A percentile compares a stretch with the other conserved stretches of the same genome.
Conservation (phyloP, 2,888 invertebrate genomes). For the Drosophila greeni region DNA sequence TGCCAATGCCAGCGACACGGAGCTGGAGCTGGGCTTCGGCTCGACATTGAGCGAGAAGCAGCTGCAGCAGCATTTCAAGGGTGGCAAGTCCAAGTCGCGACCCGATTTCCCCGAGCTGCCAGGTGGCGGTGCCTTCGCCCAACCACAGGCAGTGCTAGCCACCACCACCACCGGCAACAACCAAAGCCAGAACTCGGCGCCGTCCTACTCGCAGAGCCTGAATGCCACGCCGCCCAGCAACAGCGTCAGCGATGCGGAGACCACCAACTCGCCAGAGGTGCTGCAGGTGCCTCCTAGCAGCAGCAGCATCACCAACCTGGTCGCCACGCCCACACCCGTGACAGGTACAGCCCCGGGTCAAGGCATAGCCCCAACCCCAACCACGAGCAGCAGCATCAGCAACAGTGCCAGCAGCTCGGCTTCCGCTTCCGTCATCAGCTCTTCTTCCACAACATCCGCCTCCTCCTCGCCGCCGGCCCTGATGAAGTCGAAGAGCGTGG, state of each 20-base stretch:
- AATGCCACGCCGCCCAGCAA: slow-evolving; percentile 39
- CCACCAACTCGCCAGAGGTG: slow-evolving; percentile 18
- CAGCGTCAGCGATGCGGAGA: slow-evolving; percentile 25
- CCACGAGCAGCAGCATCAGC: slow-evolving; percentile 3
- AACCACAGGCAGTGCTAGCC: slow-evolving; percentile 1
- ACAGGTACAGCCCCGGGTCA: background rate
- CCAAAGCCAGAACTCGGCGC: slow-evolving; percentile 28
- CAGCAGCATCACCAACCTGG: background rate
- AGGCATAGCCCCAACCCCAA: background rate
- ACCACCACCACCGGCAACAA: background rate
- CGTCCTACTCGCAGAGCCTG: slow-evolving; percentile 55
- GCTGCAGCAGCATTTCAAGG: slow-evolving; percentile 7
- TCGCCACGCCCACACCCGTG: background rate
- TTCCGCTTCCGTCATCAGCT: slow-evolving; percentile 6
- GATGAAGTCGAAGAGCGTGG: slow-evolving; percentile 79
- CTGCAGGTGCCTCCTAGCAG: slow-evolving; percentile 5
- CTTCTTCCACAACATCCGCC: slow-evolving; percentile 12
- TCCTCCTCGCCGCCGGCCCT: slow-evolving; percentile 60
- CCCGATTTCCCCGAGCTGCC: slow-evolving; percentile 63
- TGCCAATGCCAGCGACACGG: slow-evolving; percentile 31
- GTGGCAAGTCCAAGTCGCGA: slow-evolving; percentile 45
- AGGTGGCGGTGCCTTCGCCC: slow-evolving; percentile 22
- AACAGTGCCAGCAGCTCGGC: background rate
- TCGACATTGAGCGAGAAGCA: slow-evolving; percentile 3
- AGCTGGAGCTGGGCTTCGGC: slow-evolving; percentile 13